Conservation (phyloP, 2,797 vertebrate genomes). For the Coreius guichenoti region DNA sequence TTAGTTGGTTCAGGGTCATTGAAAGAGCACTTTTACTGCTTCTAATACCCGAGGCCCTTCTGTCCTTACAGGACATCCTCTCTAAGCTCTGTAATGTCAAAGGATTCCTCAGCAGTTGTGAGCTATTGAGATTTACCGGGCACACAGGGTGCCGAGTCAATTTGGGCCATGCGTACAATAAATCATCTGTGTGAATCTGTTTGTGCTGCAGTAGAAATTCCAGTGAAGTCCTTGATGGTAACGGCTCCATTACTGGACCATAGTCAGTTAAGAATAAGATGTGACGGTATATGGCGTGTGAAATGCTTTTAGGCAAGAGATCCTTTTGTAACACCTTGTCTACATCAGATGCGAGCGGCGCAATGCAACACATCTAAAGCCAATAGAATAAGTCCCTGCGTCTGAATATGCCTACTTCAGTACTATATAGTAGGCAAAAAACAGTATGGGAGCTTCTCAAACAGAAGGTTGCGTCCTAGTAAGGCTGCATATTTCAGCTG, state of each 20-base stretch:
- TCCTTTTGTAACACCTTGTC: not conserved
- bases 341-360: not conserved
- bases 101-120: conserved; percentile 33
- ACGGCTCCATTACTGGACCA: conserved; percentile 19
- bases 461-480: not conserved
- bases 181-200: conserved; percentile 31
- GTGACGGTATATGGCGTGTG: not conserved
- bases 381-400: not conserved
- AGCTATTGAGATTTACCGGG: conserved; percentile 24
- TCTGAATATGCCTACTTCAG: not conserved
- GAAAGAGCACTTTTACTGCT: conserved; percentile 4
- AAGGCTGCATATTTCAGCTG: not conserved
- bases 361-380: not conserved
- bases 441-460: not conserved
- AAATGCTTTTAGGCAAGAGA: conserved; percentile 5
- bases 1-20: conserved; percentile 9
- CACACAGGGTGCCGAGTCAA: conserved; percentile 31
- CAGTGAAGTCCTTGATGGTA: conserved; percentile 26
- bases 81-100: conserved; percentile 46
- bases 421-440: not conserved
- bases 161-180: conserved; percentile 31
- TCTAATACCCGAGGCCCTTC: conserved; percentile 12
- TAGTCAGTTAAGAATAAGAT: not conserved
- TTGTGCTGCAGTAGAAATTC: conserved; percentile 12
- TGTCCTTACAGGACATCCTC: conserved; percentile 28